Conservation (phyloP, 2,888 invertebrate species). For the Hemicrepidius hirtus region DNA sequence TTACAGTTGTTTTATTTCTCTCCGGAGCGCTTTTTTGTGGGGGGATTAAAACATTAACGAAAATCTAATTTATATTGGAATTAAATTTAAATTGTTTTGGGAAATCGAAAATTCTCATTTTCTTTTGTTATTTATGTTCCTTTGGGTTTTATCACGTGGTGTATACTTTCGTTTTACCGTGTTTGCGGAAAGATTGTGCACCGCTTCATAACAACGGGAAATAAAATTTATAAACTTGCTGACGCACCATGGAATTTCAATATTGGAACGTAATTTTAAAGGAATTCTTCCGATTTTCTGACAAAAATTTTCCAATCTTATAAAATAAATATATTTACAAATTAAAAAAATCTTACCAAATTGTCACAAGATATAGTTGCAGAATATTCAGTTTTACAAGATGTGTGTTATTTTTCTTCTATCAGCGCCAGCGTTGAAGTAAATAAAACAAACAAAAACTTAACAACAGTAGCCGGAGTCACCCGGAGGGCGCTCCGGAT, state of each 20-base stretch:
- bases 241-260: neutral
- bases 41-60: neutral
- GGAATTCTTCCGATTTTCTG: neutral
- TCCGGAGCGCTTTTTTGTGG: constrained; percentile 5
- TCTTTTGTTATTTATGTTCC: too few species aligned
- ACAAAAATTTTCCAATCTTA: too few species aligned
- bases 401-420: neutral
- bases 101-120: too few species aligned
- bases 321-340: neutral
- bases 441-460: constrained; percentile 43
- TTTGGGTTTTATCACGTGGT: too few species aligned
- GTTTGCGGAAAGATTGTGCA: too few species aligned
- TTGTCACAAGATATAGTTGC: neutral
- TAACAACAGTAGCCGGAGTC: constrained; percentile 41
- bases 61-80: neutral
- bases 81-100: too few species aligned
- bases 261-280: neutral
- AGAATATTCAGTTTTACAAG: neutral
- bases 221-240: constrained; percentile 3
- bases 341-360: neutral
- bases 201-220: neutral
- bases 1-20: constrained; percentile 25
- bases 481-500: constrained; percentile 38
- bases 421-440: neutral
- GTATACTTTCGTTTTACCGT: too few species aligned